A percentile compares a stretch with the other conserved stretches of the same genome.
Conservation (phyloP, 2,888 invertebrate species). For the Ectropis crepuscularia region DNA sequence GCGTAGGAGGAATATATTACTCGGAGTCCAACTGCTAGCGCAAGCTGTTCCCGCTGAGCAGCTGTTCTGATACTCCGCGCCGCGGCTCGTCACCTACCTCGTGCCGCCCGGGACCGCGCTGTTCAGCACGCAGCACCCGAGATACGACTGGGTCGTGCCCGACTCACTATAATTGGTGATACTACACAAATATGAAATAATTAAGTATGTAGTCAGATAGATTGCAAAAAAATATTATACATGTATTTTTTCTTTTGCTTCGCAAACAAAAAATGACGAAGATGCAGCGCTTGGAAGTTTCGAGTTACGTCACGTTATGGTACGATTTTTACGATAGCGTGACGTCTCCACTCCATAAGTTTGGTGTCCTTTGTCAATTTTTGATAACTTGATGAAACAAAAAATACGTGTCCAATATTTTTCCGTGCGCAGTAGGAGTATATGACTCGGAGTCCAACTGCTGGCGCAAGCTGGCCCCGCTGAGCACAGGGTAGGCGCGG, state of each 20-base stretch:
- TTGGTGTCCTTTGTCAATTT: too few species aligned
- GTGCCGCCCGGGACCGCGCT: slow-evolving; percentile 28
- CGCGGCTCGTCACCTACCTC: slow-evolving; percentile 52
- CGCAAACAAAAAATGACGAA: too few species aligned
- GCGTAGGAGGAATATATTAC: slow-evolving; percentile 95
- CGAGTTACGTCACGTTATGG: too few species aligned
- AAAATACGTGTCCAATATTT: slow-evolving; percentile 94
- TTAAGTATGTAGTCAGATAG: too few species aligned
- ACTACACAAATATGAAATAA: too few species aligned
- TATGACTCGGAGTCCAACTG: slow-evolving; percentile 94
- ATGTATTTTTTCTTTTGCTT: too few species aligned
- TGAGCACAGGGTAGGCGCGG: slow-evolving; percentile 86
- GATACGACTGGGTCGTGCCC: slow-evolving; percentile 20
- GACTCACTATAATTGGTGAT: too few species aligned
- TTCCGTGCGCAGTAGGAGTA: slow-evolving; percentile 93
- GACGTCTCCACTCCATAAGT: too few species aligned
- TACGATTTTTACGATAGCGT: too few species aligned
- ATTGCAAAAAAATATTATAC: too few species aligned
- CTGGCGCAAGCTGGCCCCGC: slow-evolving; percentile 91
- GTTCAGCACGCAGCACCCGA: slow-evolving; percentile 23
- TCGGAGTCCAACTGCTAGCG: slow-evolving; percentile 92
- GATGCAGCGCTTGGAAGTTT: too few species aligned
- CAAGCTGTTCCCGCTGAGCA: slow-evolving; percentile 90
- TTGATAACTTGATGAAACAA: too few species aligned
- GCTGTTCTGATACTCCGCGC: slow-evolving; percentile 63